Evolutionary conservation across 2,113 vertebrate genomes (phyloP), one percentile per base, ranked within the genome.

Genomic region (Vulpes vulpes): DNA sequence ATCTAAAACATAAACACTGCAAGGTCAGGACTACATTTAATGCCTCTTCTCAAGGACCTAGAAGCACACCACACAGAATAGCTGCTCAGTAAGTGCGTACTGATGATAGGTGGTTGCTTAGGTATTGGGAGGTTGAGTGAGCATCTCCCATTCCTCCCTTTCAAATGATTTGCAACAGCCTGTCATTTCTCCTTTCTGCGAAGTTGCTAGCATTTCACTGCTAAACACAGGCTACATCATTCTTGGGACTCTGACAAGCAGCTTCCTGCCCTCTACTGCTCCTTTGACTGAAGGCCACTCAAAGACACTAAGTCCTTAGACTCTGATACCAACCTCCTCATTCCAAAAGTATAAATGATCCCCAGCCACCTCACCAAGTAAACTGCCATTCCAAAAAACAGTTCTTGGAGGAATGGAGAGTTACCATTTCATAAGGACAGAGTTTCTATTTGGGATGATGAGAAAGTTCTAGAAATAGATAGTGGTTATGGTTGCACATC

Each of bases 41-140:
- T 9, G 25, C 57, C 57, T 95, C 91, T 55, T 43, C 91, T 51
- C 89, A 65, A 95, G 62, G 86, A 92, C 65, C 69, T 19, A 91
- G 64, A 62, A 69, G 81, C 32, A 76, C 60, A 23, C 9, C 57
- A 84, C 53, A 59, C 11, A 32, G 16, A 38, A n/a, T 76, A 82
- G 64, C 57, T 20, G 17, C 38, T 96, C 79, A 6, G 64, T 3
- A 14, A 32, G 71, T 60, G 38, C 19, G 27, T 12, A n/a, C 38
- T 27, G 83, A 62, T 53, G 87, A 60, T 1, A 10, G 43, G 30
- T 20, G n/a, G 27, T 19, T 27, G 76, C 23, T 16, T 20, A 25
- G 64, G 35, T 60, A n/a, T 8, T 55, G 9, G 64, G 65, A 86
- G n/a, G n/a, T 15, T 57, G 30, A 92, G 30, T 5, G 49, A 79